Evolutionary conservation across 2,888 invertebrate species (phyloP), one percentile per base, ranked within the genome.

Genomic region (Brenthis ino): DNA sequence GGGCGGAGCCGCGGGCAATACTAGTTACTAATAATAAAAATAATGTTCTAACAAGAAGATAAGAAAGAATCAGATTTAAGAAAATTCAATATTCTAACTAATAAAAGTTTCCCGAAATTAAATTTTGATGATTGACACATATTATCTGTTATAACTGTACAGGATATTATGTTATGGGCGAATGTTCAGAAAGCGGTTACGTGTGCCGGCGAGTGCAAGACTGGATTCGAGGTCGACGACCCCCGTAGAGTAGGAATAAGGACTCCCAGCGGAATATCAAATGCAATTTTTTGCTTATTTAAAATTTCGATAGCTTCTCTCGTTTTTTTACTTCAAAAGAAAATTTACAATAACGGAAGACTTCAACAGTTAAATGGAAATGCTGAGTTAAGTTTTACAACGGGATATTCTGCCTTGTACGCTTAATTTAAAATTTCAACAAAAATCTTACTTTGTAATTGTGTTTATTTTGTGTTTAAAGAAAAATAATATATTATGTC

Each of bases 221-320:
- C 91, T 91, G 91, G 92, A 88, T 89, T 85, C 74, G 84, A 89
- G 92, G 85, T 87, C 89, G 78, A 78, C 83, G 89, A 91, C 90
- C 89, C 82, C 85, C 77, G 80, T 82, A 82, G 80, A 87, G 86
- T 86, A 89, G 92, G 91, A 90, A 87, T 87, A 88, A 89, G 92
- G 92, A 91, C 89, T 87, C 82, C 83, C 79, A 82, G 80, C 85
- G 83, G 89, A 91, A 90, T 90, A 89, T 85, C 84, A 87, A 89
- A 82, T 75, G 72, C 72, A 72, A 79, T 74, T 61, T 75, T 74
- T 75, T 70, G 73, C 68, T 73, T 37, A 70, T 66, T 68, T 68
- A 67, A 70, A 69, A 69, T 72, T 69, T 64, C 57, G 56, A 69
- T 57, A 13, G 11, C n/a, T 65, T n/a, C 64, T 60, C 50, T 50